Base-by-base conservation (phyloP, 2,113 vertebrate genomes). In the Echinops telfairi region DNA sequence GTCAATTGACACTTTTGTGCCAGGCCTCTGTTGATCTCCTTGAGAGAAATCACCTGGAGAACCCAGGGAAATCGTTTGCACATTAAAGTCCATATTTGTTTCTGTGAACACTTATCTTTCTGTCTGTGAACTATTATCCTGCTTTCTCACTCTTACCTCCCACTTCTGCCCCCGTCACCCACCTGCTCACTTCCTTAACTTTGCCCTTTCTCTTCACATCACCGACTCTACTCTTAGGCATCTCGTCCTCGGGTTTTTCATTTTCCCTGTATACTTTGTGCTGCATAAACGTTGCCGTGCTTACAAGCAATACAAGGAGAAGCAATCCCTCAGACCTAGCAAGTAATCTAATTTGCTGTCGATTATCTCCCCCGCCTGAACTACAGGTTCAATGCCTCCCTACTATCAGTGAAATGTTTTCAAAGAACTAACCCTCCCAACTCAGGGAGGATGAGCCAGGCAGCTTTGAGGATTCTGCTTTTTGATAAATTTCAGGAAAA, bases 91-190 rank as follows among this genome's bases (percentile, higher is more conserved):
- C 78, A 16, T 29, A 23, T 83, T 77, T 62, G 87, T 36, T 86
- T 91, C 94, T 91, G 83, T 11, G n/a, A 93, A 91, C 79, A 90
- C 75, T 94, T 88, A 80, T 23, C 58, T 71, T 76, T 73, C 80
- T 25, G 81, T 71, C 90, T 95, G 94, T 78, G 86, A 92, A 53
- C 57, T 25, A 86, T 92, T 86, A 88, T 83, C 27, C 27, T 11
- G 57, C 43, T 6, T 5, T 1, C 1, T 57, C 27, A 47, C 33
- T 57, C 36, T 83, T 80, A 22, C 58, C 12, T 83, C 60, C 64
- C 25, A 29, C 25, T 78, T 71, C 58, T 17, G 64, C 29, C 53
- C 40, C n/a, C 2, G 1, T 60, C 76, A 47, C 60, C 79, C 85
- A 60, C 62, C 71, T 68, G 38, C 58, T 57, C 76, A 15, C 23